These are phyloP conservation scores for Criorhina ranunculi DNA, from an alignment of 2,888 invertebrate genomes.

Conservation along the genomic window DNA sequence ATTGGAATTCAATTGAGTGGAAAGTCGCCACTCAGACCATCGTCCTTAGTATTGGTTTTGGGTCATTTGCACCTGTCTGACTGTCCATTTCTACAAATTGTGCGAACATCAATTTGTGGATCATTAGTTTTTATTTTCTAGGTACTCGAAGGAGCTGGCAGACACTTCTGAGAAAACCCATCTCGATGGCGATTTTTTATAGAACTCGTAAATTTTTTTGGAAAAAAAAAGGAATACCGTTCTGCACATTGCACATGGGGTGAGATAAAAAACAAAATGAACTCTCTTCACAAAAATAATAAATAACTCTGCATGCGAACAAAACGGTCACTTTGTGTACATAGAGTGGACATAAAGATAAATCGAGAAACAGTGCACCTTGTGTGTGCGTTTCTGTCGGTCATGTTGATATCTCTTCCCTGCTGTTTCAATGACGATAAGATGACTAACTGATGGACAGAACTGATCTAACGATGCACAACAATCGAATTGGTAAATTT, in stretches of 20 bases:
- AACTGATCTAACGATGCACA: slow-evolving; percentile 49
- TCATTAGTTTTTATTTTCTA: slow-evolving; percentile 72
- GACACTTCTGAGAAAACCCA: slow-evolving; percentile 46
- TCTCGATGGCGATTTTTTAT: slow-evolving; percentile 59
- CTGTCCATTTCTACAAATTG: slow-evolving; percentile 30
- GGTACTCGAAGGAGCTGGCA: slow-evolving; percentile 32
- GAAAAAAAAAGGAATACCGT: slow-evolving; percentile 37
- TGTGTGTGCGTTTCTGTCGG: slow-evolving; percentile 27
- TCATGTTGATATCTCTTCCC: slow-evolving; percentile 64
- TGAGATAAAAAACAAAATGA: slow-evolving; percentile 12
- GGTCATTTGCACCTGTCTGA: slow-evolving; percentile 61
- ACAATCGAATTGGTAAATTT: slow-evolving; percentile 51
- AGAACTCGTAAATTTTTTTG: slow-evolving; percentile 60
- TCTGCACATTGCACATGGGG: slow-evolving; percentile 72
- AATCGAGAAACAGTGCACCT: slow-evolving; percentile 61
- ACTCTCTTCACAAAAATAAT: slow-evolving; percentile 31
- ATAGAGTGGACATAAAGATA: slow-evolving; percentile 67
- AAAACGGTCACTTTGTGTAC: slow-evolving; percentile 45
- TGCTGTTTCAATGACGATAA: slow-evolving; percentile 66
- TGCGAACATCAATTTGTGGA: slow-evolving; percentile 73
- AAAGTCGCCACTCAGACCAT: slow-evolving; percentile 67
- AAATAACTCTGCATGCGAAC: slow-evolving; percentile 65
- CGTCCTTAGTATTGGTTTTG: slow-evolving; percentile 30
- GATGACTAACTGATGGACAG: slow-evolving; percentile 47
- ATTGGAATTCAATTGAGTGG: slow-evolving; percentile 65